phyloP scores from a whole-genome alignment of 2,888 invertebrate species.

The Bellardia bayeri region DNA sequence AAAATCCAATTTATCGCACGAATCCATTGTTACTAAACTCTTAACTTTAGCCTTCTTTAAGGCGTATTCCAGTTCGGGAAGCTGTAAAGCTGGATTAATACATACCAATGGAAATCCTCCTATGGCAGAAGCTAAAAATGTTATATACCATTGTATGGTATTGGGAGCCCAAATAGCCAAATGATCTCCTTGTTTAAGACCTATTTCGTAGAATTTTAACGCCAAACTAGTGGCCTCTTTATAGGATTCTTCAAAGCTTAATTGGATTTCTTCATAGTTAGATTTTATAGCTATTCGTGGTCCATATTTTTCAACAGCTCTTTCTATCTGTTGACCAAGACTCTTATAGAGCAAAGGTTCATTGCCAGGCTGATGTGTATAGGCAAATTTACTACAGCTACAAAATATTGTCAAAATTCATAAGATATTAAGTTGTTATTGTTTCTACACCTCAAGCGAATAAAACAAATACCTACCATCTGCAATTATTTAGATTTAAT shows the following conservation, averaged over 20 bases:
- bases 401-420: neutral
- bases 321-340: conserved; percentile 86
- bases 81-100: conserved; percentile 90
- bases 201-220: conserved; percentile 88
- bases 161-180: conserved; percentile 92
- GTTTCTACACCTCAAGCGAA: neutral
- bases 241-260: conserved; percentile 85
- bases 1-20: conserved; percentile 87
- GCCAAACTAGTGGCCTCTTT: conserved; percentile 87
- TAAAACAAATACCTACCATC: conserved; percentile 1
- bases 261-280: conserved; percentile 84
- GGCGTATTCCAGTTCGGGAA: conserved; percentile 88
- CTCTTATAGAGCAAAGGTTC: conserved; percentile 85
- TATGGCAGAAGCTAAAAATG: conserved; percentile 88
- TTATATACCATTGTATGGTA: conserved; percentile 89
- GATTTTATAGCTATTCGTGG: conserved; percentile 86
- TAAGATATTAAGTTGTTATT: neutral
- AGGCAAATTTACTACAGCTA: conserved; percentile 81
- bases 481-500: neutral
- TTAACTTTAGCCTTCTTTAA: conserved; percentile 88
- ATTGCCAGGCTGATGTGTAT: conserved; percentile 84
- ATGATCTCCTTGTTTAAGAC: conserved; percentile 89
- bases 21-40: conserved; percentile 87
- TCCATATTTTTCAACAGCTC: conserved; percentile 85
- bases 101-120: conserved; percentile 89